Conservation (phyloP, 2,797 vertebrate genomes). For the Eleutherodactylus coqui region DNA sequence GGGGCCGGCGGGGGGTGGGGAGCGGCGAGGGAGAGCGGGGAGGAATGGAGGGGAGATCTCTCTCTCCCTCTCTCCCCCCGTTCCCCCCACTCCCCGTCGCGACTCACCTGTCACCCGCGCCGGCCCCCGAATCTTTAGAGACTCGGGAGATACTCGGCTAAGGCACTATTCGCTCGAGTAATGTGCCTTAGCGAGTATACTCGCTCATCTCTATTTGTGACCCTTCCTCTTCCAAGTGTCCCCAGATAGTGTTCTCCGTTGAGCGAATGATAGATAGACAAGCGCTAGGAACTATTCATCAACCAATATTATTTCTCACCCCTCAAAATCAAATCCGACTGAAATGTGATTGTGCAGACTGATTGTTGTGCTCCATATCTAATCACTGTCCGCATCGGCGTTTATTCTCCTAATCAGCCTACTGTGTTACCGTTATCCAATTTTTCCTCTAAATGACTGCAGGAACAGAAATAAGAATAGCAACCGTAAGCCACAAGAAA, state of each 20-base stretch:
- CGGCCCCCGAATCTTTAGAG: too few relatives aligned
- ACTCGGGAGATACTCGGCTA: too few relatives aligned
- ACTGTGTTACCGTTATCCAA: neutral
- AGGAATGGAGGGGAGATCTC: too few relatives aligned
- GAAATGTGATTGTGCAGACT: neutral
- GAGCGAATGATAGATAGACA: neutral
- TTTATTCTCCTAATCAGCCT: constrained; percentile 10
- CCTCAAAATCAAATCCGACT: neutral
- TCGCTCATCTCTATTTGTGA: too few relatives aligned
- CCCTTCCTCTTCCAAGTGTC: neutral
- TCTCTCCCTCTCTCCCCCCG: too few relatives aligned
- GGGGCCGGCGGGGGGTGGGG: too few relatives aligned
- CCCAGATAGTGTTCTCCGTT: neutral
- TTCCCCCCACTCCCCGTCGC: too few relatives aligned
- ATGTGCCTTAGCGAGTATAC: too few relatives aligned
- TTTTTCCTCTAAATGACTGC: neutral
- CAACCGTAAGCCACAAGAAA: neutral
- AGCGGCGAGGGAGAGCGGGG: too few relatives aligned
- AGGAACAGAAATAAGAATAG: neutral
- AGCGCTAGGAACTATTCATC: neutral
- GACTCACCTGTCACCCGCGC: too few relatives aligned
- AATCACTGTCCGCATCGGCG: neutral
- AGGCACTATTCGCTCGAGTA: too few relatives aligned
- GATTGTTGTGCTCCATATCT: neutral
- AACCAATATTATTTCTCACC: constrained; percentile 14